Base-by-base conservation (phyloP, 2,888 invertebrate genomes). In the Epicampocera succincta region DNA sequence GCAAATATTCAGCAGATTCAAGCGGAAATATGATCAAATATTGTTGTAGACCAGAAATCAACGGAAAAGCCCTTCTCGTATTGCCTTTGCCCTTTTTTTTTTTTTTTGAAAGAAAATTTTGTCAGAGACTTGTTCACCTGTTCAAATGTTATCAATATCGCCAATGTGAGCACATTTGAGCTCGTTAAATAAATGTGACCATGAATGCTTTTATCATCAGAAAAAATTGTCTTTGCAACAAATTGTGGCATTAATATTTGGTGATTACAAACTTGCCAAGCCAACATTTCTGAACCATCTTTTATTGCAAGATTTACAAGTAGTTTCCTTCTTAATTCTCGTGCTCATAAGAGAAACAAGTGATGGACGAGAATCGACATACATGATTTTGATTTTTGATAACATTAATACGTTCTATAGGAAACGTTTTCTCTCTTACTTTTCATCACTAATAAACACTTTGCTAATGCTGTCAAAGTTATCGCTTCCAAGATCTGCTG, bases 271-370 rank as follows among this genome's bases (percentile, higher is more conserved):
- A 44, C 15, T 48, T 77, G 48, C 42, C 65, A 38, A 58, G 44
- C 29, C 80, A 40, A 63, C 42, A 80, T 61, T 54, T 68, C 56
- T 66, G 46, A 15, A 63, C 63, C 74, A 69, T 65, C 63, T 69
- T 69, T 73, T 73, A 69, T 46, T 38, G 48, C 54, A 56, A 73
- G 68, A 81, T 76, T 81, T 81, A 68, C 68, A 56, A 38, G 72
- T 46, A 76, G 66, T 76, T 76, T 81, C 66, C 76, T 76, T 66
- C 75, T 68, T 68, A 76, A 48, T 54, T 68, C 21, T 56, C 11
- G n/a, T 65, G 8, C 71, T 33, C 46, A 58, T 29, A 33, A 29
- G 50, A 33, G 40, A 25, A 42, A n/a, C 52, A n/a, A 48, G 66
- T 69, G 65, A 69, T 69, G 74, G 73, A 79, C 42, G 74, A n/a